Evolutionary conservation across 2,797 vertebrate species (phyloP), one percentile per base, ranked within the genome.

Genomic region (Antennarius maculatus): DNA sequence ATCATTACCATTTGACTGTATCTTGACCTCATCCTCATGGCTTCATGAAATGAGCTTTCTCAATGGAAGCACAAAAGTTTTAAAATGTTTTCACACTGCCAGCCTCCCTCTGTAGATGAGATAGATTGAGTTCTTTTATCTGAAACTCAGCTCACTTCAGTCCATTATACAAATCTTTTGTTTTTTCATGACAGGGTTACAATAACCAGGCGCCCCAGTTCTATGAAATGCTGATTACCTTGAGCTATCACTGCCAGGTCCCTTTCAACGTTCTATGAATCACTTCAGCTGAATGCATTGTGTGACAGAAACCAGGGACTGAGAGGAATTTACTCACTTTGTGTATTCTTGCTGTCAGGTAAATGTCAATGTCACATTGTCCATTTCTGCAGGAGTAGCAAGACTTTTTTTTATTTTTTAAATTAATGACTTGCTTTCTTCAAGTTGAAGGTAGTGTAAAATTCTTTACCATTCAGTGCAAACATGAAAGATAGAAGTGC

Each of bases 161-260:
- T n/a, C 63, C 64, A 66, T 69, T 53, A 71, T 68, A 59, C 49
- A 45, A 59, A 34, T 50, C 60, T 52, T 80, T 76, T 86, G 66
- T 81, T 83, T 79, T 71, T 43, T 58, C 56, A 11, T 64, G 77
- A 82, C 79, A 71, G 3, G 46, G 70, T 77, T 76, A 89, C 76
- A 83, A 79, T 81, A 86, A 83, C 66, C 81, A 87, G 81, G 74
- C 77, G 66, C 77, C 77, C 74, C 59, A 31, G 28, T 29, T 69
- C 78, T 46, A 68, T 23, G 74, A 74, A 78, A 58, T 9, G 0
- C 71, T 80, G 78, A 83, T 86, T 74, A 87, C 77, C 74, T 79
- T 68, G 60, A 85, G 69, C 71, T 69, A 74, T 83, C 68, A 10
- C 72, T 51, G 74, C 65, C 73, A 64, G 70, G 74, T 69, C 70